Percentiles rank a stretch among this genome's conserved stretches.
phyloP scores from a whole-genome alignment of 2,113 vertebrate genomes.

The Paramormyrops kingsleyae region DNA sequence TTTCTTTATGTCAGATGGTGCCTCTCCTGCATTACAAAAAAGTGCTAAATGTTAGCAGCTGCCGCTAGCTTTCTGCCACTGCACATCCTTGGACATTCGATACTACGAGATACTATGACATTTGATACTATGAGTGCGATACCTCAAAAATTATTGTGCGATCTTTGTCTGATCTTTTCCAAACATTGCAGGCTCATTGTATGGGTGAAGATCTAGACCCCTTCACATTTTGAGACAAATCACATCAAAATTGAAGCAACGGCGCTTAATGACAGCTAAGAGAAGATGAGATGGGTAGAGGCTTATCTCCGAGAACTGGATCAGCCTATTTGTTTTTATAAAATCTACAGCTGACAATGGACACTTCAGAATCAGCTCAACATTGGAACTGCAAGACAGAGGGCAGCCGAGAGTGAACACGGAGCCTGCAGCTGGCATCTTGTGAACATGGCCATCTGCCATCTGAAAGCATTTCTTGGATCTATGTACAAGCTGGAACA shows the following conservation, averaged over 20 bases:
- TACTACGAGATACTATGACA: neutral
- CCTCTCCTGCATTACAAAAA: neutral
- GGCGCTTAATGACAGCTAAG: neutral
- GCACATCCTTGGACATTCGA: neutral
- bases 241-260: neutral
- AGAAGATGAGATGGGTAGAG: neutral
- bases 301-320: neutral
- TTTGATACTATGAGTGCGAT: neutral
- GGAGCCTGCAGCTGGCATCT: neutral
- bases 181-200: neutral
- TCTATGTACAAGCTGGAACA: neutral
- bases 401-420: neutral
- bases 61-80: neutral
- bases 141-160: neutral
- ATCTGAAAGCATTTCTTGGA: neutral
- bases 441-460: neutral
- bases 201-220: neutral
- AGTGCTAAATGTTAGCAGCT: neutral
- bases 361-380: neutral
- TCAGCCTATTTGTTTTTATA: neutral
- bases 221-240: neutral
- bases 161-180: neutral
- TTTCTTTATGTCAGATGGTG: neutral
- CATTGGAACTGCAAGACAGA: neutral
- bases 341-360: neutral